Evolutionary conservation across 1,140 invertebrate species (phyloP).

Genomic region (Ooceraea biroi): DNA sequence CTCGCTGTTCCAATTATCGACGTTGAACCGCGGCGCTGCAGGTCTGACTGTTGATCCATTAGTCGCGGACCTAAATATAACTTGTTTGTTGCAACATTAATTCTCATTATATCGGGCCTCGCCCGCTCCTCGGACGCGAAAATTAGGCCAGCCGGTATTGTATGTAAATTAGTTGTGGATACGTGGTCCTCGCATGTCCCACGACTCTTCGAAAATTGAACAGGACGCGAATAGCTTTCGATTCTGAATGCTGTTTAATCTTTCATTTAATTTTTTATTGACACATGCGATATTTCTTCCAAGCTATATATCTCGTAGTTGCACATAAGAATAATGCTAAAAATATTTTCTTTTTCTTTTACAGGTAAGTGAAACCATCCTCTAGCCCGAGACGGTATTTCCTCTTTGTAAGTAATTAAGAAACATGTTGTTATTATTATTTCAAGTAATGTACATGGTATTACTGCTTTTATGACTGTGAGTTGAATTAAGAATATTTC

Average conservation of each 20-base stretch:
- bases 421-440: slow-evolving; percentile 17
- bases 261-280: not conserved
- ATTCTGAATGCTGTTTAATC: not conserved
- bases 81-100: slow-evolving; percentile 61
- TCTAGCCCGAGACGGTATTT: not conserved
- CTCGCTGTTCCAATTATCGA: slow-evolving; percentile 50
- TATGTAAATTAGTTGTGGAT: slow-evolving; percentile 54
- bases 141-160: slow-evolving; percentile 52
- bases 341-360: slow-evolving; percentile 30
- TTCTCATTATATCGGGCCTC: slow-evolving; percentile 46
- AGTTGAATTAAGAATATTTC: slow-evolving; percentile 6
- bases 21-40: slow-evolving; percentile 26
- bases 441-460: not conserved
- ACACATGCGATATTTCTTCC: not conserved
- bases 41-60: slow-evolving; percentile 58
- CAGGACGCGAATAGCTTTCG: not conserved
- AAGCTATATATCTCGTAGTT: not conserved
- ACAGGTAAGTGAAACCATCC: slow-evolving; percentile 7
- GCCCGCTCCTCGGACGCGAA: slow-evolving; percentile 43
- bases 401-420: not conserved
- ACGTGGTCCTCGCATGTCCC: not conserved
- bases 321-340: not conserved
- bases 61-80: slow-evolving; percentile 52
- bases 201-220: slow-evolving; percentile 11
- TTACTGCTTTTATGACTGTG: not conserved